A percentile compares a stretch with the other conserved stretches of the same genome.
Evolutionary conservation across 2,888 invertebrate genomes (phyloP).

Genomic region (Pasiphila rectangulata): DNA sequence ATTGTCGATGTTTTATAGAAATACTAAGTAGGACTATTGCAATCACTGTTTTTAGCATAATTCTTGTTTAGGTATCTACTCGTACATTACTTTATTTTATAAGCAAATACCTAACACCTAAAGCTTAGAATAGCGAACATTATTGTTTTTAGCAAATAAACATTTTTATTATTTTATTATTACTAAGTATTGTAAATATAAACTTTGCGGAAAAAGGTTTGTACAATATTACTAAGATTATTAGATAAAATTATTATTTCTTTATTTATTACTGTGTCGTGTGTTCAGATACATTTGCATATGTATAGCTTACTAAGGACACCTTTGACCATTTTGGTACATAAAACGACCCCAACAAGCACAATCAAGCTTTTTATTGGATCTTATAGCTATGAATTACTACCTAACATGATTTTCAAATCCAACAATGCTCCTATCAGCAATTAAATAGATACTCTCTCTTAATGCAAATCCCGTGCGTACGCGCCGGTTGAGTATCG

Average conservation of each 20-base stretch:
- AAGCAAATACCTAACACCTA: too few relatives aligned
- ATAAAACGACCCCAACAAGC: neutral
- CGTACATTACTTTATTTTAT: too few relatives aligned
- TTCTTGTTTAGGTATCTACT: too few relatives aligned
- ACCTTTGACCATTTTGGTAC: neutral
- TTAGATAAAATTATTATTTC: too few relatives aligned
- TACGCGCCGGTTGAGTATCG: slow-evolving; percentile 38
- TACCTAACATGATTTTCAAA: neutral
- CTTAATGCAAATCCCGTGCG: slow-evolving; percentile 19
- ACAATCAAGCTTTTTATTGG: neutral
- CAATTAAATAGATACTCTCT: slow-evolving; percentile 20
- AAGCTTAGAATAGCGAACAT: too few relatives aligned
- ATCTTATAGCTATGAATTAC: neutral
- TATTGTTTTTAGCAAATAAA: neutral
- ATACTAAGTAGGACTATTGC: too few relatives aligned
- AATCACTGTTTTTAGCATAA: too few relatives aligned
- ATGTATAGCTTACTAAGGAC: neutral
- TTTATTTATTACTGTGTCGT: too few relatives aligned
- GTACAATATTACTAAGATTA: too few relatives aligned
- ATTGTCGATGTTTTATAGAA: slow-evolving; percentile 15
- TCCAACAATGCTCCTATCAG: neutral
- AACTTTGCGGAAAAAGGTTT: too few relatives aligned
- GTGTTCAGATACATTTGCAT: too few relatives aligned
- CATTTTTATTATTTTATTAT: neutral
- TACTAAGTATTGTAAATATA: too few relatives aligned